Base-by-base conservation (phyloP, 2,888 invertebrate species). In the Liopterus haemorrhoidalis region DNA sequence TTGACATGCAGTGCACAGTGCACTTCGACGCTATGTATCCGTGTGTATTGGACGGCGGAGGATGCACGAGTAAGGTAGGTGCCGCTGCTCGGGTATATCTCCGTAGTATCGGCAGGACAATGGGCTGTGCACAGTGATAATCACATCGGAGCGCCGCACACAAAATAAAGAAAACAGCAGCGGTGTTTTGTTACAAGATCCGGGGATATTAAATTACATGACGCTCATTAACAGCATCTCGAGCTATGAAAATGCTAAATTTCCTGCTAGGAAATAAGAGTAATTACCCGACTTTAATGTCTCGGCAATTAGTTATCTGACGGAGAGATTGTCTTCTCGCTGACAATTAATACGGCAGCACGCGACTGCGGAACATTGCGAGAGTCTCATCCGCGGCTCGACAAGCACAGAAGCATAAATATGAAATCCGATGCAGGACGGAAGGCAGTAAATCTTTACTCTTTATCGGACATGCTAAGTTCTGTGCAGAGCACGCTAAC, bases 391-490 rank as follows among this genome's bases (percentile, higher is more conserved):
- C 16, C 12, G 12, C 33, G 16, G 8, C 19, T 33, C 33, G 25
- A 25, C 12, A 28, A 39, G 19, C 28, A 31, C 30, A 33, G 24
- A 35, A 12, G 8, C 2, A 28, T n/a, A 25, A 16, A 37, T 36
- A 37, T 30, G 16, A 15, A 28, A 40, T n/a, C 5, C 12, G 12
- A 5, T 12, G 5, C 30, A 5, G 9, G 41, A 32, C 33, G 43
- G 56, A 54, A 56, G 57, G 57, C 51, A 50, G 53, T 58, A 57
- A 57, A 57, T 57, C 50, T 48, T 43, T 16, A 18, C 19, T 21
- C 41, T 48, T 46, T 52, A 55, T 55, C 57, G 56, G 57, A 55
- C 57, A 56, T 54, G 57, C 57, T 57, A 54, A 54, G 57, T 57
- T 24, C 6, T 8, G 37, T 31, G 44, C 28, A 37, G 31, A 38